Evolutionary conservation across 1,140 invertebrate species (phyloP).

Genomic region (Drosophila sproati): DNA sequence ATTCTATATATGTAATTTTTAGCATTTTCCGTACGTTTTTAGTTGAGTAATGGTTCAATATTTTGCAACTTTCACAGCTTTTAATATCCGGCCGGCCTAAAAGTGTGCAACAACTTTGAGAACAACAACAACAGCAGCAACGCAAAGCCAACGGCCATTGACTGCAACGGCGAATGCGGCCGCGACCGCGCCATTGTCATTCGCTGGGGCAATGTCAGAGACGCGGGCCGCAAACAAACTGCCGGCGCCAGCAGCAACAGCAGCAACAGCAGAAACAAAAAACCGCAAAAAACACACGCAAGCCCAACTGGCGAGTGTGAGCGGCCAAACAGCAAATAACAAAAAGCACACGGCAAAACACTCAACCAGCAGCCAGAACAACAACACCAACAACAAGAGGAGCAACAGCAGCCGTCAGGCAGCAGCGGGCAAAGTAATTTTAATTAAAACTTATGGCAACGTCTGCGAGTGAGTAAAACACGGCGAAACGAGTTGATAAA

Average conservation of each 20-base stretch:
- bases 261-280: conserved; percentile 44
- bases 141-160: conserved; percentile 55
- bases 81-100: conserved; percentile 67
- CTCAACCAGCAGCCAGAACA: conserved; percentile 52
- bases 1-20: not conserved
- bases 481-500: conserved; percentile 82
- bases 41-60: conserved; percentile 65
- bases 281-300: conserved; percentile 59
- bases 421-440: conserved; percentile 75
- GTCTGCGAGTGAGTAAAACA: conserved; percentile 82
- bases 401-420: conserved; percentile 55
- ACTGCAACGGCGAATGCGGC: conserved; percentile 25
- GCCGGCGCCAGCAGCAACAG: conserved; percentile 43
- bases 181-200: conserved; percentile 63
- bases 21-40: not conserved
- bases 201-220: conserved; percentile 78
- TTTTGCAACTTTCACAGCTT: conserved; percentile 56
- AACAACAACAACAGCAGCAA: conserved; percentile 25
- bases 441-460: conserved; percentile 83
- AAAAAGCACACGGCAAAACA: conserved; percentile 79
- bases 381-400: conserved; percentile 23
- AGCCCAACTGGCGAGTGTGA: conserved; percentile 58
- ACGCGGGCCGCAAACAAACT: conserved; percentile 58
- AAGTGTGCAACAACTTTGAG: conserved; percentile 40
- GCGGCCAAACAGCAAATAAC: conserved; percentile 78